Evolutionary conservation across 2,888 invertebrate genomes (phyloP).

Genomic region (Cybosia mesomella): DNA sequence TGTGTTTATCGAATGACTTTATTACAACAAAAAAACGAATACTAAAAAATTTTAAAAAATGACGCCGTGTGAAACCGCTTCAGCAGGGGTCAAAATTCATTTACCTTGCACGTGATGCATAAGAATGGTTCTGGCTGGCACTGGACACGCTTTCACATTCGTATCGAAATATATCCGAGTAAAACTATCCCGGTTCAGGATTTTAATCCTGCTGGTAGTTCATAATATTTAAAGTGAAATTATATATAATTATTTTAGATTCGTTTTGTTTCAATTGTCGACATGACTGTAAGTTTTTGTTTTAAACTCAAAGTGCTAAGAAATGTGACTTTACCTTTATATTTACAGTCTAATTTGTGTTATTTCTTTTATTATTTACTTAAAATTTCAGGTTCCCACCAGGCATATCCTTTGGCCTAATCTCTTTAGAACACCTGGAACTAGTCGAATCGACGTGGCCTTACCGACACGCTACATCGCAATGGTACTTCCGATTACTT

Average conservation of each 20-base stretch:
- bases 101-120: too few species aligned
- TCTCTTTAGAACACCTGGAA: conserved; percentile 54
- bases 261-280: not conserved
- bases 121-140: not conserved
- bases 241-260: not conserved
- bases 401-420: conserved; percentile 46
- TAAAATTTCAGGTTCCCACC: conserved; percentile 52
- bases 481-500: conserved; percentile 55
- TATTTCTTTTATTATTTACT: not conserved
- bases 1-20: not conserved
- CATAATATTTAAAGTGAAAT: too few species aligned
- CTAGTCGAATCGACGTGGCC: conserved; percentile 62
- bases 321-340: not conserved
- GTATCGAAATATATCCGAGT: not conserved
- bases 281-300: too few species aligned
- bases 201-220: too few species aligned
- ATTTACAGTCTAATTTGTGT: not conserved
- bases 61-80: not conserved
- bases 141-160: not conserved
- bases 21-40: not conserved
- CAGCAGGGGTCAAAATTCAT: too few species aligned
- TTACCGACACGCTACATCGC: conserved; percentile 55
- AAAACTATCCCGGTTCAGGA: not conserved
- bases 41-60: not conserved
- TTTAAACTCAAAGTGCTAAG: too few species aligned